Percentiles rank a stretch among this genome's conserved stretches.
Evolutionary conservation across 2,797 vertebrate species (phyloP).

Genomic region (Darevskia mixta): DNA sequence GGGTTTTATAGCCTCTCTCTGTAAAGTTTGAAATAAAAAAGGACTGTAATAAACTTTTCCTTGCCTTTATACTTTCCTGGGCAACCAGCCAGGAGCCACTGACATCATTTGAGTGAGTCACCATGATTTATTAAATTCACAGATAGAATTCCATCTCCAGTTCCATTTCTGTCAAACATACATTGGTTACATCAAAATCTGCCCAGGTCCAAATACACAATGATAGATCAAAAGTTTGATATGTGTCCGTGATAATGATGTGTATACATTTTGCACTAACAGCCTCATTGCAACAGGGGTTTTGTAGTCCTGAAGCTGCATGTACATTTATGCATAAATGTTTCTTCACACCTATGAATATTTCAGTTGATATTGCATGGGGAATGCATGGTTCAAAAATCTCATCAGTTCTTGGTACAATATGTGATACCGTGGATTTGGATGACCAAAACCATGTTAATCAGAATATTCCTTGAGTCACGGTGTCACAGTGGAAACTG

Average conservation of each 20-base stretch:
- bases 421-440: background rate
- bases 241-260: background rate
- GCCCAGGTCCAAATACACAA: background rate
- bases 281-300: background rate
- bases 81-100: too few species aligned
- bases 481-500: slow-evolving; percentile 9
- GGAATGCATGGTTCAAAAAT: background rate
- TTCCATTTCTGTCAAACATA: background rate
- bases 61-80: too few species aligned
- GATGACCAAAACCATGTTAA: background rate
- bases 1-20: too few species aligned
- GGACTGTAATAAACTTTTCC: too few species aligned
- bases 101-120: background rate
- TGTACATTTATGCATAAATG: background rate
- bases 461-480: background rate
- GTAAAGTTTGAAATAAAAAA: too few species aligned
- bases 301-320: background rate
- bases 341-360: background rate
- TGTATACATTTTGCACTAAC: background rate
- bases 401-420: background rate
- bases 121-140: background rate
- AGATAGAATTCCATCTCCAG: background rate
- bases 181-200: background rate
- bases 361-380: background rate
- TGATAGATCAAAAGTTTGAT: background rate